Percentiles rank a stretch among this genome's conserved stretches.
These are phyloP conservation scores for Sebastes oblongus DNA, from an alignment of 2,797 vertebrate species.

Conservation along the genomic window DNA sequence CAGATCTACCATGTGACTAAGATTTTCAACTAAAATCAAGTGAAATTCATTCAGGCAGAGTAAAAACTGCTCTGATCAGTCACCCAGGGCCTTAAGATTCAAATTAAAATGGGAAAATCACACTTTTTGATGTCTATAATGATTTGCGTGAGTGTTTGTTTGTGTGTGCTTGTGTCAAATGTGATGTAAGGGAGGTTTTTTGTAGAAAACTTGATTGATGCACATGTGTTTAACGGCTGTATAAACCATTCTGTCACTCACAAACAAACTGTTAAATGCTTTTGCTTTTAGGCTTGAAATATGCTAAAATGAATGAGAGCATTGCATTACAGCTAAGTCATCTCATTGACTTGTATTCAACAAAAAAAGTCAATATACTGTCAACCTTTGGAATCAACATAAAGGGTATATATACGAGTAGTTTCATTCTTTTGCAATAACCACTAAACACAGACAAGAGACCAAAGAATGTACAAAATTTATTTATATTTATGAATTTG, in stretches of 20 bases:
- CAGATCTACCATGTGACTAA: background rate
- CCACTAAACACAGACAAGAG: constrained; percentile 61
- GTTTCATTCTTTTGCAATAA: constrained; percentile 49
- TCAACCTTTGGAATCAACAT: background rate
- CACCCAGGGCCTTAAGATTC: background rate
- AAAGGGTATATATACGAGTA: background rate
- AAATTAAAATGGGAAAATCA: background rate
- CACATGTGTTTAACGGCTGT: constrained; percentile 21
- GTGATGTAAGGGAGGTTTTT: constrained; percentile 6
- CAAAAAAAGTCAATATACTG: background rate
- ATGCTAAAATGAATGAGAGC: background rate
- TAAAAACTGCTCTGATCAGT: background rate
- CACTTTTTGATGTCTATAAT: background rate
- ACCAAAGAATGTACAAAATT: constrained; percentile 79
- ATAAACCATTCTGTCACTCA: constrained; percentile 14
- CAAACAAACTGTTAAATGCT: background rate
- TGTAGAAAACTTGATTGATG: constrained; percentile 38
- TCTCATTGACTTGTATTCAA: background rate
- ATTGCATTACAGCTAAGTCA: background rate
- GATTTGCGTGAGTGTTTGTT: background rate
- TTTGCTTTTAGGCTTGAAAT: constrained; percentile 23
- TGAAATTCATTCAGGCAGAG: background rate
- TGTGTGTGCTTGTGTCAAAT: constrained; percentile 5
- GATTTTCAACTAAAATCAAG: background rate
- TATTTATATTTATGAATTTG: constrained; percentile 81